These are phyloP conservation scores for Periophthalmus magnuspinnatus DNA, from an alignment of 2,797 vertebrate genomes.

Conservation along the genomic window DNA sequence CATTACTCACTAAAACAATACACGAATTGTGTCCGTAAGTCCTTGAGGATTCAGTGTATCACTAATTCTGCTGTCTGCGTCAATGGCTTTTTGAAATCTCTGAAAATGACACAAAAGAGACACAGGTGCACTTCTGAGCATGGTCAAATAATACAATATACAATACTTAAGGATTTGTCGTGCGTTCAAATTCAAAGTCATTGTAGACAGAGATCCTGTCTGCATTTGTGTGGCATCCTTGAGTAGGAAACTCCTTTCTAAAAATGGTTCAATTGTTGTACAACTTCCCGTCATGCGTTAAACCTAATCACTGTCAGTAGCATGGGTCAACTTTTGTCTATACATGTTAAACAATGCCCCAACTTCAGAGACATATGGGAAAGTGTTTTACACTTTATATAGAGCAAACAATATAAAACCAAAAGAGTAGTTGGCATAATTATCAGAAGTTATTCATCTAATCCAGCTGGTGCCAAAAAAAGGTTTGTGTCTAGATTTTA, in stretches of 20 bases:
- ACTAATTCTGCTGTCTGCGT: conserved; percentile 2
- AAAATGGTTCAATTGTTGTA: conserved; percentile 13
- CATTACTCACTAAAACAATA: conserved; percentile 28
- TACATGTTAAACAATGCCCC: not conserved
- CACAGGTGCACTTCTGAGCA: not conserved
- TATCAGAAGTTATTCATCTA: not conserved
- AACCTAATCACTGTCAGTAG: conserved; percentile 2
- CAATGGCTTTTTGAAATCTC: conserved; percentile 3
- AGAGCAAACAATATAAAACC: too few relatives aligned
- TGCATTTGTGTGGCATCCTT: conserved; percentile 6
- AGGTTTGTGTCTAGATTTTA: not conserved
- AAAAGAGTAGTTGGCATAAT: not conserved
- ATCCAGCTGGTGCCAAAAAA: too few relatives aligned
- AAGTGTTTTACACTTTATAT: too few relatives aligned
- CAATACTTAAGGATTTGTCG: not conserved
- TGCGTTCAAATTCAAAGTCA: not conserved
- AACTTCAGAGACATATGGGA: not conserved
- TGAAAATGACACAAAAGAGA: conserved; percentile 14
- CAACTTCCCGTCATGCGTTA: not conserved
- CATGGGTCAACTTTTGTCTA: not conserved
- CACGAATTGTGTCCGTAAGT: conserved; percentile 28
- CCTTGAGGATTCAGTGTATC: conserved; percentile 33
- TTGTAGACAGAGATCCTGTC: conserved; percentile 3
- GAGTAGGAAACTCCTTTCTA: conserved; percentile 8
- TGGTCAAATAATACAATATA: not conserved